Evolutionary conservation across 2,888 invertebrate species (phyloP).

Genomic region (Agriopis leucophaearia): DNA sequence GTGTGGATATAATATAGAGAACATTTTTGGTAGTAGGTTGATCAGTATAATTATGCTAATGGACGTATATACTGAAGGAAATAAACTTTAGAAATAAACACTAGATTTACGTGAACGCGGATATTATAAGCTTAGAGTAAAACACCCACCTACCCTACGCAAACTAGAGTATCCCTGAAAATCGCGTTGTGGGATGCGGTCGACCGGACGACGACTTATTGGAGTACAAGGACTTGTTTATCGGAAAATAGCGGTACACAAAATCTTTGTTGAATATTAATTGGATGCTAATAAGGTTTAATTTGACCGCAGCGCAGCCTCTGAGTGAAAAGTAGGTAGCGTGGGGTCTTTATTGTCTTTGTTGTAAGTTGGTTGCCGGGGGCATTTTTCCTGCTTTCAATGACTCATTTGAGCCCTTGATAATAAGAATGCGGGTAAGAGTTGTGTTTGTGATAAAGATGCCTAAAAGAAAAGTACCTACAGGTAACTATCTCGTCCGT

Average conservation of each 20-base stretch:
- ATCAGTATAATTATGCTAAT: no score
- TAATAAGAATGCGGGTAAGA: conserved; percentile 36
- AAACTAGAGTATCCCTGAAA: neutral
- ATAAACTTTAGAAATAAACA: no score
- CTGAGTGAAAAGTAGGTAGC: conserved; percentile 15
- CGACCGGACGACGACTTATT: neutral
- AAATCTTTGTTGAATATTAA: conserved; percentile 26
- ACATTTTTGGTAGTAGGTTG: no score
- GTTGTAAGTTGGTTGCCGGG: conserved; percentile 31
- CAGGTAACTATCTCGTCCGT: neutral
- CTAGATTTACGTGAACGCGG: no score
- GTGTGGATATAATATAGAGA: no score
- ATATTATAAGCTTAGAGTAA: no score
- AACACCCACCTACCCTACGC: neutral
- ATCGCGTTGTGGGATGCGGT: neutral
- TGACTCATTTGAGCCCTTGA: conserved; percentile 33
- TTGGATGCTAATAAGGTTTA: conserved; percentile 29
- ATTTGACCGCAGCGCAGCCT: conserved; percentile 25
- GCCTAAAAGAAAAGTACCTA: neutral
- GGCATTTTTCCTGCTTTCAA: conserved; percentile 21
- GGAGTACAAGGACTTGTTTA: conserved; percentile 18
- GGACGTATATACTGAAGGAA: no score
- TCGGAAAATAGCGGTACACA: conserved; percentile 28
- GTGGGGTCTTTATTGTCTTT: conserved; percentile 15
- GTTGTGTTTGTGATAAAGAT: conserved; percentile 9